phyloP scores from a whole-genome alignment of 2,888 invertebrate species.

The Phaedon cochleariae region DNA sequence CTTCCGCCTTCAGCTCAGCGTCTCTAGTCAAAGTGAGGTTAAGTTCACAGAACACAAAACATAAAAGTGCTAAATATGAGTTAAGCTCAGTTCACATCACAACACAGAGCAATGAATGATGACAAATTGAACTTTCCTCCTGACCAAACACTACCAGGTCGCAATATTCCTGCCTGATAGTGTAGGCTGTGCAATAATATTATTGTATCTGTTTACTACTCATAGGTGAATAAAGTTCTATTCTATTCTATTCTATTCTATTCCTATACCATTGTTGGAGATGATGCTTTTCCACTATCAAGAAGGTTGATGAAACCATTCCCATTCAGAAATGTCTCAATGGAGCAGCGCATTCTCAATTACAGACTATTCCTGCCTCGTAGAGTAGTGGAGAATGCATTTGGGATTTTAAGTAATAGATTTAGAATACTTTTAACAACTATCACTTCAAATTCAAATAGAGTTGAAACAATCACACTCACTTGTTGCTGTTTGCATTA shows the following conservation, averaged over 20 bases:
- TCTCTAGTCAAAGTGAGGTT: too few relatives aligned
- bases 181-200: too few relatives aligned
- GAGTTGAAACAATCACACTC: not conserved
- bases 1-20: too few relatives aligned
- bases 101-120: conserved; percentile 33
- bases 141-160: conserved; percentile 37
- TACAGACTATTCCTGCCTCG: conserved; percentile 31
- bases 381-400: conserved; percentile 36
- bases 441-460: conserved; percentile 14
- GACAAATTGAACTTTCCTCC: conserved; percentile 45
- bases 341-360: conserved; percentile 33
- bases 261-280: conserved; percentile 48
- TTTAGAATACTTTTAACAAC: conserved; percentile 34
- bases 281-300: conserved; percentile 48
- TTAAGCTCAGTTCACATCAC: too few relatives aligned
- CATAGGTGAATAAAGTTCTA: too few relatives aligned
- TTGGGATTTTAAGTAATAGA: conserved; percentile 35
- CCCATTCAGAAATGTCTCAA: conserved; percentile 31
- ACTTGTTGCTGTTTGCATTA: conserved; percentile 4
- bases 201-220: too few relatives aligned
- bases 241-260: too few relatives aligned
- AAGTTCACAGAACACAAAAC: too few relatives aligned
- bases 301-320: conserved; percentile 47
- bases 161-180: conserved; percentile 29
- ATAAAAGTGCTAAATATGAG: too few relatives aligned